Conservation (phyloP, 2,113 vertebrate genomes). For the Tor tambroides region DNA sequence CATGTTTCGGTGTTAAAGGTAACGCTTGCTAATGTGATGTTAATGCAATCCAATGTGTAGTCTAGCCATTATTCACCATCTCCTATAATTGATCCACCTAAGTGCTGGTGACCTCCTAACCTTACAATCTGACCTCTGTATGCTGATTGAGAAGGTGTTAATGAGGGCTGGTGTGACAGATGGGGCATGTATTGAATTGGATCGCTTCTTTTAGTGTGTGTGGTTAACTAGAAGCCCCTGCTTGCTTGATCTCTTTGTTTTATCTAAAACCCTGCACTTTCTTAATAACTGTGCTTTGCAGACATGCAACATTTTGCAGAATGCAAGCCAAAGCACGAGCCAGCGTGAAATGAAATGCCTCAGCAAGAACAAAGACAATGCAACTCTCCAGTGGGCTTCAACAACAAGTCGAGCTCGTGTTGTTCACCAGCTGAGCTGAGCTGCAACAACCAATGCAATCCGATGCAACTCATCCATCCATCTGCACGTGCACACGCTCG, state of each 20-base stretch:
- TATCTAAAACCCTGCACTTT: neutral
- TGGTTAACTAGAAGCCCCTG: neutral
- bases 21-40: neutral
- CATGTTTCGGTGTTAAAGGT: neutral
- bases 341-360: neutral
- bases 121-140: neutral
- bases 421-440: neutral
- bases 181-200: neutral
- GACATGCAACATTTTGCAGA: neutral
- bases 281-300: neutral
- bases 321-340: neutral
- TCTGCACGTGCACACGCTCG: conserved; percentile 22
- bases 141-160: conserved; percentile 4
- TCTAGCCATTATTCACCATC: neutral
- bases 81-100: neutral
- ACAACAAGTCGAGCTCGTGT: conserved; percentile 4
- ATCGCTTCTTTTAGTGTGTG: neutral
- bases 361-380: conserved; percentile 20
- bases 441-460: conserved; percentile 16
- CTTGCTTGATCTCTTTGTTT: neutral
- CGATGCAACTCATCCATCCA: conserved; percentile 16
- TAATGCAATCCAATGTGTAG: neutral
- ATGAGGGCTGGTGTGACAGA: conserved; percentile 1
- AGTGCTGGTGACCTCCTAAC: neutral
- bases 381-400: conserved; percentile 1